phyloP scores from a whole-genome alignment of 1,140 invertebrate species.

The Anthonomus grandis region DNA sequence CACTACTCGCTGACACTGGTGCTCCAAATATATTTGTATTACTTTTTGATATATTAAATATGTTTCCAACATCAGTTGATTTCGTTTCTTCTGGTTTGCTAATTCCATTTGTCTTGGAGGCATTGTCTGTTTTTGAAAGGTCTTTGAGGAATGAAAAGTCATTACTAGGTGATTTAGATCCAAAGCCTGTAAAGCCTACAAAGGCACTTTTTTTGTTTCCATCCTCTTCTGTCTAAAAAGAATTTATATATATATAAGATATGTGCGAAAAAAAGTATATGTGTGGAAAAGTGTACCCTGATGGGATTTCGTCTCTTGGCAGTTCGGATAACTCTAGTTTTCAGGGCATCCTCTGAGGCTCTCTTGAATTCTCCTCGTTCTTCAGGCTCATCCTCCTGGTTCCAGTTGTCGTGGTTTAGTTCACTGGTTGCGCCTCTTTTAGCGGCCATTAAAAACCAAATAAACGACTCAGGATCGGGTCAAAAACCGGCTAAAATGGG shows the following conservation, averaged over 20 bases:
- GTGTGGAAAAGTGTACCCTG: too few species aligned
- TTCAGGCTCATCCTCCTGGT: conserved; percentile 77
- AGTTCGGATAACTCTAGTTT: conserved; percentile 72
- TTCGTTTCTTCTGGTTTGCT: neutral
- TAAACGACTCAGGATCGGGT: too few species aligned
- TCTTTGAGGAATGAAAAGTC: conserved; percentile 49
- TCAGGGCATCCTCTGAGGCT: conserved; percentile 67
- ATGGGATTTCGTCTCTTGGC: conserved; percentile 63
- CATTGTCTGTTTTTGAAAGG: conserved; percentile 37
- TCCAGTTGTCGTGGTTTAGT: conserved; percentile 89
- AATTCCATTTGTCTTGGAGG: conserved; percentile 49
- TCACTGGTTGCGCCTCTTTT: conserved; percentile 76
- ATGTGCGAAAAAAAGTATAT: too few species aligned
- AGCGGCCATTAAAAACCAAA: conserved; percentile 67
- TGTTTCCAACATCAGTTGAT: neutral
- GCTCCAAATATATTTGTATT: conserved; percentile 17
- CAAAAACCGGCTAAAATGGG: too few species aligned
- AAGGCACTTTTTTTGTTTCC: conserved; percentile 40
- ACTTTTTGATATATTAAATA: conserved; percentile 7
- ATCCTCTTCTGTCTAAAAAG: conserved; percentile 54
- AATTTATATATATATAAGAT: conserved; percentile 34
- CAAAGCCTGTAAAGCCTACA: conserved; percentile 42
- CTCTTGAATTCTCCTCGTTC: conserved; percentile 69
- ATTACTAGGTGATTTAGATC: conserved; percentile 37
- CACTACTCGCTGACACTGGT: neutral